Conservation (phyloP, 2,113 vertebrate genomes). For the Megaptera novaeangliae region DNA sequence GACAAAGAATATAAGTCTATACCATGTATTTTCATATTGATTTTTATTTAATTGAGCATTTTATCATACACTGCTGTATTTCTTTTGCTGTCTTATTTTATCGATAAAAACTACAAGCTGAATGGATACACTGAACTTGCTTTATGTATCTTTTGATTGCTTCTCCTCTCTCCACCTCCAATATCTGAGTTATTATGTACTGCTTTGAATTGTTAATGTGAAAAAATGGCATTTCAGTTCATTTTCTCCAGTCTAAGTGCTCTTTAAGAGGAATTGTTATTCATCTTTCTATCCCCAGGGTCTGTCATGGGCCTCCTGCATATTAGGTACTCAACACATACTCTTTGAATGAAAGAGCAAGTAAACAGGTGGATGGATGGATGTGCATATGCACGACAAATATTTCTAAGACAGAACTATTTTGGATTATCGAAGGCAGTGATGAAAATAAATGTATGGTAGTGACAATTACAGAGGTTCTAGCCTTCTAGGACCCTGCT, state of each 20-base stretch:
- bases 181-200: neutral
- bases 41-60: constrained; percentile 9
- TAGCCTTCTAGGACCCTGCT: neutral
- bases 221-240: neutral
- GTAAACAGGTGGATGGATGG: neutral
- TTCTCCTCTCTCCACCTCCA: neutral
- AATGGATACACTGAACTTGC: neutral
- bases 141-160: neutral
- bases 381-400: neutral
- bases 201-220: neutral
- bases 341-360: neutral
- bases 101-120: neutral
- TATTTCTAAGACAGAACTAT: neutral
- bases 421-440: neutral
- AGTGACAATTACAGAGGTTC: neutral
- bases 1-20: neutral
- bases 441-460: neutral
- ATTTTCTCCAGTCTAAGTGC: neutral
- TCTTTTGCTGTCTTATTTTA: neutral
- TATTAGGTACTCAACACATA: neutral
- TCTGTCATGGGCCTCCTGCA: neutral
- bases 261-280: neutral
- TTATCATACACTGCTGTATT: neutral
- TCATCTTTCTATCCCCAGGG: neutral
- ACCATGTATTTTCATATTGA: neutral